phyloP scores from a whole-genome alignment of 1,140 invertebrate genomes.

The Drosophila subobscura region DNA sequence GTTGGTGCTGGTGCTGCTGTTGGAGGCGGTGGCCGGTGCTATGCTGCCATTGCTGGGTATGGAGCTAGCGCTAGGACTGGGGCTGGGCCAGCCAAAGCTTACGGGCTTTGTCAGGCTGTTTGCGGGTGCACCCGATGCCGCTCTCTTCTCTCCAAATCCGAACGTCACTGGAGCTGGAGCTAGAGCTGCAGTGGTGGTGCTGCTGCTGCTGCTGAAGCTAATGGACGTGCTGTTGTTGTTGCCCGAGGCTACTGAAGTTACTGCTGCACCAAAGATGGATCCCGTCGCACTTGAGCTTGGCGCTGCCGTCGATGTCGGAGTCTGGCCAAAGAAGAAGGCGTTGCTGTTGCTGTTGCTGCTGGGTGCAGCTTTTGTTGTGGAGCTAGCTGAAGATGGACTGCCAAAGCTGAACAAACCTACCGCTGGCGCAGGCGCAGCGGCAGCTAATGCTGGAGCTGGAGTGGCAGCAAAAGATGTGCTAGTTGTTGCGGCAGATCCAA shows the following conservation, averaged over 20 bases:
- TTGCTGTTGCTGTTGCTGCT: conserved; percentile 10
- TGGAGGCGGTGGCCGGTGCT: neutral
- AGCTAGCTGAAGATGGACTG: neutral
- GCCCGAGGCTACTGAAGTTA: neutral
- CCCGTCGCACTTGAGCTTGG: neutral
- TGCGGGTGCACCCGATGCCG: neutral
- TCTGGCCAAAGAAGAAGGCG: conserved; percentile 39
- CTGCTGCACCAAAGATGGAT: conserved; percentile 36
- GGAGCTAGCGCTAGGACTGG: neutral
- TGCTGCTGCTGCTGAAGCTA: conserved; percentile 11
- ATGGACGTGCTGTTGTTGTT: conserved; percentile 3
- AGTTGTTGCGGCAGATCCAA: conserved; percentile 26
- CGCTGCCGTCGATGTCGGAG: neutral
- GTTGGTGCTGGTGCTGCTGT: conserved; percentile 10
- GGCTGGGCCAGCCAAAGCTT: conserved; percentile 30
- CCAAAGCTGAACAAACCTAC: conserved; percentile 27
- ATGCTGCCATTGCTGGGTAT: conserved; percentile 13
- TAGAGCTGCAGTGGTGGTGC: conserved; percentile 7
- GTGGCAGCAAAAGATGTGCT: conserved; percentile 17
- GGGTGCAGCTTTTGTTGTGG: neutral
- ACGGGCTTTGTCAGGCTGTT: conserved; percentile 1
- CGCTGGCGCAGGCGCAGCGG: conserved; percentile 1
- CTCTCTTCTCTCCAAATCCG: conserved; percentile 30
- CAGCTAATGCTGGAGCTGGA: conserved; percentile 9
- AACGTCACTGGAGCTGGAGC: conserved; percentile 3